Base-by-base conservation (phyloP, 2,888 invertebrate genomes). In the Amphipyra tragopoginis region DNA sequence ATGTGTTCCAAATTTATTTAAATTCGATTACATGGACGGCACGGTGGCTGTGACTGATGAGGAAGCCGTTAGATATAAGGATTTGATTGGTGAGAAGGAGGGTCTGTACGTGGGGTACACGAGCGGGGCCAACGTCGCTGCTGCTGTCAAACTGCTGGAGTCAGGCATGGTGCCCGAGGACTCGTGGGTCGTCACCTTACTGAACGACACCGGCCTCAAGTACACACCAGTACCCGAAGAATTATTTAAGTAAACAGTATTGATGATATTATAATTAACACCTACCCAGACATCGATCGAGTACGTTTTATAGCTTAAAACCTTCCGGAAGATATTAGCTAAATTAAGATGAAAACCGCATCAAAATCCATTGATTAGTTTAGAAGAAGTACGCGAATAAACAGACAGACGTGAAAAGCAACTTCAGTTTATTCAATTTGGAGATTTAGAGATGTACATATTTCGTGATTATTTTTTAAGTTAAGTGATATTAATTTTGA, bases 81-180 rank as follows among this genome's bases (percentile, higher is more conserved):
- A 87, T 11, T 78, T 90, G 52, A 81, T 94, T 9, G 94, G 94
- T 9, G 82, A 86, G 63, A 92, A 91, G 71, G 94, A 94, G 69
- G 94, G 94, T 13, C 61, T 94, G 61, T 94, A 87, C 68, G 92
- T 93, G 36, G 94, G 94, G 5, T 94, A 93, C 72, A 94, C 94
- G 5, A 93, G 93, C 55, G 94, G 89, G 0, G 94, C 93, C 1
- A 94, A 94, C 59, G 89, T 93, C 7, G 93, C 93, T 5, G 94
- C 93, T 0, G 93, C 94, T 0, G 90, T 93, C 5, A 89, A 91
- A 53, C 82, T 94, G 39, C 67, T 94, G 61, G 76, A 90, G 45
- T 93, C 93, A 1, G 94, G 94, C 0, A 72, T 77, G 56, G 65
- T 94, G 15, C 90, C 93, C 0, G 72, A 86, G 36, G 90, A 93